Conservation (phyloP, 2,797 vertebrate species). For the Pelochelys cantorii region DNA sequence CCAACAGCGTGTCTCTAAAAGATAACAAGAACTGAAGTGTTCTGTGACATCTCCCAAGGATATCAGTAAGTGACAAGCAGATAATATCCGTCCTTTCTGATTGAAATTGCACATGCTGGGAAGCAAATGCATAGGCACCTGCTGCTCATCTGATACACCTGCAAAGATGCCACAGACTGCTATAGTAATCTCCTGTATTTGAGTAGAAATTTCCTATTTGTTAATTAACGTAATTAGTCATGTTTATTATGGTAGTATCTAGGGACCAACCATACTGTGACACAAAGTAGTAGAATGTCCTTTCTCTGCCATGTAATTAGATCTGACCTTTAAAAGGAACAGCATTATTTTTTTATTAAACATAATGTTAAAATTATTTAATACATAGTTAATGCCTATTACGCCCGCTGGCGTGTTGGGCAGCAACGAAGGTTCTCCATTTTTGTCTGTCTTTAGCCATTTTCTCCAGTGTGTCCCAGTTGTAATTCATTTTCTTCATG, state of each 20-base stretch:
- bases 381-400: too few relatives aligned
- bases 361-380: too few relatives aligned
- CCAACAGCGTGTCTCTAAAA: not conserved
- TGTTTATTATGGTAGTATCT: not conserved
- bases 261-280: not conserved
- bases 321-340: not conserved
- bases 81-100: not conserved
- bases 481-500: too few relatives aligned
- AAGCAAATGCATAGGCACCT: not conserved
- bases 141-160: not conserved
- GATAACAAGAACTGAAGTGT: not conserved
- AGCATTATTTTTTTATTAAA: too few relatives aligned
- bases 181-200: not conserved
- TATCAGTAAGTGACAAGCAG: not conserved
- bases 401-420: too few relatives aligned
- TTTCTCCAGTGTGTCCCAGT: too few relatives aligned
- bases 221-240: not conserved
- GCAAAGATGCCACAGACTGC: not conserved
- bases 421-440: too few relatives aligned
- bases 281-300: not conserved
- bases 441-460: too few relatives aligned
- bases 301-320: not conserved
- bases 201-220: not conserved
- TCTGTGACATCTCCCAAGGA: not conserved
- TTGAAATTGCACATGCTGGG: not conserved